Evolutionary conservation across 92 coral and sea anemone species (phyloP).

Genomic region (Pocillopora meandrina): DNA sequence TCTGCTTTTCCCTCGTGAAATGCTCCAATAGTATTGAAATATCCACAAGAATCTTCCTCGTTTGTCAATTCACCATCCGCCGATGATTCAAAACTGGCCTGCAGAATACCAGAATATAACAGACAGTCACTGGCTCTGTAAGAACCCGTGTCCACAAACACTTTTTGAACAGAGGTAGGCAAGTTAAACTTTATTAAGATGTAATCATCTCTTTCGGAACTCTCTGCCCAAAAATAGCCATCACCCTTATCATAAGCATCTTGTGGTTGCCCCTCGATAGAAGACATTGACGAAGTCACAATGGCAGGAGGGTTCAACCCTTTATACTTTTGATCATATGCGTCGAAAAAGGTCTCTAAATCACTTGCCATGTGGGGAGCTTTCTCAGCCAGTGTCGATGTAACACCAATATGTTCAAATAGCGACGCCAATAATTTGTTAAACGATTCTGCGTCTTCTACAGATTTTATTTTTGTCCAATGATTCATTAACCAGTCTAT

Average conservation of each 20-base stretch:
- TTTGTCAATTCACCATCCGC: neutral
- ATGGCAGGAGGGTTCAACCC: conserved; percentile 67
- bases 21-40: conserved; percentile 35
- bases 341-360: conserved; percentile 52
- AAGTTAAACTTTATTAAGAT: conserved; percentile 35
- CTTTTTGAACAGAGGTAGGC: conserved; percentile 25
- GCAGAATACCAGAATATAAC: conserved; percentile 41
- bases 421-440: conserved; percentile 6
- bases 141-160: conserved; percentile 63
- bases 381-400: conserved; percentile 52
- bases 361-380: neutral
- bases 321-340: conserved; percentile 52
- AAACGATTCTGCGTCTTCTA: neutral
- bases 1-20: conserved; percentile 20
- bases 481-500: conserved; percentile 65
- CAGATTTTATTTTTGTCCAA: conserved; percentile 27
- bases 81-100: conserved; percentile 34
- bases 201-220: conserved; percentile 23
- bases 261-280: conserved; percentile 23
- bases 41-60: conserved; percentile 11
- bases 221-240: conserved; percentile 62
- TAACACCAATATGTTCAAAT: conserved; percentile 58
- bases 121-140: conserved; percentile 43
- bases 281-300: conserved; percentile 15
- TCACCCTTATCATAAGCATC: conserved; percentile 68